Base-by-base conservation (phyloP, 2,888 invertebrate species). In the Yponomeuta malinellus region DNA sequence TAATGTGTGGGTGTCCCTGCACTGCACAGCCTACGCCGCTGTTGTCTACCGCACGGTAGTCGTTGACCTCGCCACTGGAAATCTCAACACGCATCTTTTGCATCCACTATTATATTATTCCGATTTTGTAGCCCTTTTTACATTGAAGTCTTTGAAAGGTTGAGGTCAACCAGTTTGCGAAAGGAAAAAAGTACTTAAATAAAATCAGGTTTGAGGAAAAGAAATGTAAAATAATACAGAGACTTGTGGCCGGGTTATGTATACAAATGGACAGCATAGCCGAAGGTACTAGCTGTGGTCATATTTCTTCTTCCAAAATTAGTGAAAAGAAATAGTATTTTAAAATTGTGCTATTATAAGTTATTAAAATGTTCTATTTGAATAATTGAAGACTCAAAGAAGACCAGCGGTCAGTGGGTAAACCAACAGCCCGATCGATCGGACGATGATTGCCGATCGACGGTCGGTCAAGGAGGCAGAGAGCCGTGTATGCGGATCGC, bases 1-100 rank as follows among this genome's bases (percentile, higher is more conserved):
- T 59, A 59, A 12, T 15, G 12, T 59, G 52, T 15, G 12, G 3
- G 52, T 59, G 52, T 15, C 52, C 52, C 15, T 59, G 15, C 52
- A 15, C 15, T 59, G 15, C 52, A 15, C 52, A 59, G 52, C 52
- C 52, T 59, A 59, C 12, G 15, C 12, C 3, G 52, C 52, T 59
- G 52, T 59, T 59, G 52, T 59, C 52, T 59, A 72, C 73, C 74
- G 72, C 77, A 76, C 74, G 76, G 73, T 75, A 75, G 76, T 72
- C 74, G 74, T 74, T 76, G 75, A 77, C 76, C 76, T 73, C 74
- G 67, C 71, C 5, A 59, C 15, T 5, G 52, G 15, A 59, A 43
- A 43, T 43, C 43, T 5, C 43, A 43, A 15, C 52, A 59, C 52
- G 52, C 68, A n/a, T 37, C 68, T 33, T 64, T 65, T 31, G 65